Evolutionary conservation across 2,888 invertebrate species (phyloP).

Genomic region (Cyrtodaria siliqua): DNA sequence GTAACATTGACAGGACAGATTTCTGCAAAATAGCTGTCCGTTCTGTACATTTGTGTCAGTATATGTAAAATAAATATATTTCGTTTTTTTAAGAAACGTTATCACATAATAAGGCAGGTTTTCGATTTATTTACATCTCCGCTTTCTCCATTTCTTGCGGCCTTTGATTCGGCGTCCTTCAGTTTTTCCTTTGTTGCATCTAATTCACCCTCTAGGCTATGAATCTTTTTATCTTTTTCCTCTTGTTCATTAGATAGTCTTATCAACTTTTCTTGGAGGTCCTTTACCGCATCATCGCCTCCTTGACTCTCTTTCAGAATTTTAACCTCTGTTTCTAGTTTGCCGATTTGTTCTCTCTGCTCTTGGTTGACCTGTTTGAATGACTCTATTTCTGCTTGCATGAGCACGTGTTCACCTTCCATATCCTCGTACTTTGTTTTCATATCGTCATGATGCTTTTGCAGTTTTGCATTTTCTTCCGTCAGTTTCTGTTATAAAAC

Average conservation of each 20-base stretch:
- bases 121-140: constrained; percentile 51
- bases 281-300: constrained; percentile 63
- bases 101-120: constrained; percentile 63
- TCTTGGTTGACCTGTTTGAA: constrained; percentile 62
- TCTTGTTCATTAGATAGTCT: constrained; percentile 70
- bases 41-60: too few species aligned
- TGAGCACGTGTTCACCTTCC: constrained; percentile 42
- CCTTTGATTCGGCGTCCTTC: constrained; percentile 52
- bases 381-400: constrained; percentile 60
- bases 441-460: constrained; percentile 63
- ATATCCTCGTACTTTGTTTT: constrained; percentile 56
- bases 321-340: constrained; percentile 62
- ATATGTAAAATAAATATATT: too few species aligned
- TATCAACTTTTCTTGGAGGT: constrained; percentile 69
- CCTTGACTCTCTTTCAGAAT: constrained; percentile 61
- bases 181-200: constrained; percentile 63
- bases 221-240: constrained; percentile 69
- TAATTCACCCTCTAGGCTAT: constrained; percentile 66
- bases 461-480: constrained; percentile 55
- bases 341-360: constrained; percentile 50
- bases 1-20: too few species aligned
- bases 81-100: too few species aligned
- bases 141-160: constrained; percentile 24
- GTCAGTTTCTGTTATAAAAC: constrained; percentile 49
- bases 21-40: too few species aligned